Evolutionary conservation across 2,888 invertebrate species (phyloP).

Genomic region (Ceriagrion tenellum): DNA sequence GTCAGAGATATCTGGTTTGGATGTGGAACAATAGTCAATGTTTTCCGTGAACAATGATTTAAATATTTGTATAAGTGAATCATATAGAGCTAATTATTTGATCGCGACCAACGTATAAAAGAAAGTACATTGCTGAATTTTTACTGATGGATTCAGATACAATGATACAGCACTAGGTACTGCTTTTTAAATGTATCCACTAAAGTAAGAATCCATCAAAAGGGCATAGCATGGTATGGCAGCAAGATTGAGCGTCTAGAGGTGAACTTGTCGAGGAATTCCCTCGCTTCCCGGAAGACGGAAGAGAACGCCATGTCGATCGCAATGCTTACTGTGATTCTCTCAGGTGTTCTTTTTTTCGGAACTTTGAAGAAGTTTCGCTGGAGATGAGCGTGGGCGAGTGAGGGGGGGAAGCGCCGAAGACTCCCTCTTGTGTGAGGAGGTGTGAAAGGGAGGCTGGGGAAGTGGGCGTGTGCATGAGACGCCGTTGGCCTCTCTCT

Average conservation of each 20-base stretch:
- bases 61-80: too few relatives aligned
- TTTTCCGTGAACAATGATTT: too few relatives aligned
- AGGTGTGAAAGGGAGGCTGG: background rate
- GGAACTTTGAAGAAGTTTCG: background rate
- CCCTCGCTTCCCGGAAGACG: background rate
- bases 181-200: too few relatives aligned
- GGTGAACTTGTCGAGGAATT: background rate
- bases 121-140: too few relatives aligned
- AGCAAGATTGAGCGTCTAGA: background rate
- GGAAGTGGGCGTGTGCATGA: background rate
- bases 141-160: too few relatives aligned
- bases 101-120: too few relatives aligned
- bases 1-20: too few relatives aligned
- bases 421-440: background rate
- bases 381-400: background rate
- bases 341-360: background rate
- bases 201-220: too few relatives aligned
- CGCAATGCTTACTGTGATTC: background rate
- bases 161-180: too few relatives aligned
- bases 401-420: background rate
- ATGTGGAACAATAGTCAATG: too few relatives aligned
- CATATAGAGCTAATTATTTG: too few relatives aligned
- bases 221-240: too few relatives aligned
- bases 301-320: constrained; percentile 28
- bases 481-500: background rate